A percentile compares a stretch with the other conserved stretches of the same genome.
Evolutionary conservation across 2,797 vertebrate species (phyloP).

Genomic region (Margarornis squamiger): DNA sequence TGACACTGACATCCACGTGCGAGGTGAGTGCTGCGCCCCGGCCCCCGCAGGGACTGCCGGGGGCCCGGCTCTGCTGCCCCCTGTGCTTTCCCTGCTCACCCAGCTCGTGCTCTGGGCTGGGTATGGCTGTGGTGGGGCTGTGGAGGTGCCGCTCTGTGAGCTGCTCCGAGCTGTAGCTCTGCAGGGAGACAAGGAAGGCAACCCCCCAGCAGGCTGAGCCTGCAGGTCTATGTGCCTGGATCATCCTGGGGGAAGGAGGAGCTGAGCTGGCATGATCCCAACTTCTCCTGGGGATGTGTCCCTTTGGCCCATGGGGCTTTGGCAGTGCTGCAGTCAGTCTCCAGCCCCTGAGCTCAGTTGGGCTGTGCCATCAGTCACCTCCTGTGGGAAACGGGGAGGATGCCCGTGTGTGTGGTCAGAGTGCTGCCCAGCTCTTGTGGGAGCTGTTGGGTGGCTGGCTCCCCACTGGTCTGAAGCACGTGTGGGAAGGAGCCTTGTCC

Average conservation of each 20-base stretch:
- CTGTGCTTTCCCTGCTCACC: background rate
- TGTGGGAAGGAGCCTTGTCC: rapidly evolving
- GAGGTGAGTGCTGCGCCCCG: conserved; percentile 69
- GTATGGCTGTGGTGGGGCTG: rapidly evolving
- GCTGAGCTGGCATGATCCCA: background rate
- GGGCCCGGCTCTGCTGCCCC: background rate
- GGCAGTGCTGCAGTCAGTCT: background rate
- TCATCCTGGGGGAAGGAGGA: background rate
- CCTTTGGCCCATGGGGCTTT: background rate
- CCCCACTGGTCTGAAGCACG: rapidly evolving
- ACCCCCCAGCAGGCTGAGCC: background rate
- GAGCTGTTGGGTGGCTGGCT: rapidly evolving
- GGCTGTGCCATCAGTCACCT: rapidly evolving
- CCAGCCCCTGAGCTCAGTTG: rapidly evolving
- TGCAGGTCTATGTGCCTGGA: background rate
- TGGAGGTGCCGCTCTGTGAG: background rate
- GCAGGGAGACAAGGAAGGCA: background rate
- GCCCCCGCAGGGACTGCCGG: no score
- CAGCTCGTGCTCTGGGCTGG: background rate
- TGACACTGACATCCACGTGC: conserved; percentile 85
- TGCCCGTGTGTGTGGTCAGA: background rate
- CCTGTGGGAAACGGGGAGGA: background rate
- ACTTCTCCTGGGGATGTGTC: background rate
- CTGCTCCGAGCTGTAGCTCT: background rate
- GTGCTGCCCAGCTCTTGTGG: background rate